Evolutionary conservation across 1,140 invertebrate species (phyloP).

Genomic region (Aphis craccivora): DNA sequence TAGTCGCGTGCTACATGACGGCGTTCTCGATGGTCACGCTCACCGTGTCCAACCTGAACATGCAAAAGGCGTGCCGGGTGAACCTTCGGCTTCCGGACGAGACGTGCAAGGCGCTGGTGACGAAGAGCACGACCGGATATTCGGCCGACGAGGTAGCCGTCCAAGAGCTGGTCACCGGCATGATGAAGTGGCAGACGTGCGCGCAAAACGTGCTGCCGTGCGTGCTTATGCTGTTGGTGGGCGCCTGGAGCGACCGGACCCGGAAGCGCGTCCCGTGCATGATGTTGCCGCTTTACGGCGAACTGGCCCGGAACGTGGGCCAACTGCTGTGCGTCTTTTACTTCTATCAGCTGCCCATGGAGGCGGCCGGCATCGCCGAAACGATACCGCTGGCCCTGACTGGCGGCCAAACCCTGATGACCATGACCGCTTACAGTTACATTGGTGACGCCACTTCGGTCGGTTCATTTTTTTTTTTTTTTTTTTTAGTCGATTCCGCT

Average conservation of each 20-base stretch:
- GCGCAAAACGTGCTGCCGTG: constrained; percentile 77
- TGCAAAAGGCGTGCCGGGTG: constrained; percentile 44
- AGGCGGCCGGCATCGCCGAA: constrained; percentile 76
- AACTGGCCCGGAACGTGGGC: constrained; percentile 47
- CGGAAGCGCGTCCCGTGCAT: constrained; percentile 81
- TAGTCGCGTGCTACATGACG: not conserved
- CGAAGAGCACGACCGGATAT: constrained; percentile 62
- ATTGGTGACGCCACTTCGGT: constrained; percentile 82
- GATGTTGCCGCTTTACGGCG: constrained; percentile 70
- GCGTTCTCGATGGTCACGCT: constrained; percentile 16
- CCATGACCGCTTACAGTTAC: constrained; percentile 87
- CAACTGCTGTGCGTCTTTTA: constrained; percentile 80
- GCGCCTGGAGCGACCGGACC: constrained; percentile 78
- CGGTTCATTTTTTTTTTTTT: not conserved
- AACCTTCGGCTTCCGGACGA: not conserved
- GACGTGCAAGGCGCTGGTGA: not conserved
- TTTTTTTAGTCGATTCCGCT: no score
- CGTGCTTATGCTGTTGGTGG: constrained; percentile 78
- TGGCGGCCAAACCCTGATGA: constrained; percentile 84
- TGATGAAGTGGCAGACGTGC: constrained; percentile 82
- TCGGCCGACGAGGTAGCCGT: constrained; percentile 74
- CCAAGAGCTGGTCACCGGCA: constrained; percentile 76
- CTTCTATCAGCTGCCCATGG: constrained; percentile 76
- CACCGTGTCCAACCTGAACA: constrained; percentile 39
- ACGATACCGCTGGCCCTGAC: constrained; percentile 78